A percentile compares a stretch with the other conserved stretches of the same genome.
Evolutionary conservation across 2,888 invertebrate genomes (phyloP).

Genomic region (Anarsia innoxiella): DNA sequence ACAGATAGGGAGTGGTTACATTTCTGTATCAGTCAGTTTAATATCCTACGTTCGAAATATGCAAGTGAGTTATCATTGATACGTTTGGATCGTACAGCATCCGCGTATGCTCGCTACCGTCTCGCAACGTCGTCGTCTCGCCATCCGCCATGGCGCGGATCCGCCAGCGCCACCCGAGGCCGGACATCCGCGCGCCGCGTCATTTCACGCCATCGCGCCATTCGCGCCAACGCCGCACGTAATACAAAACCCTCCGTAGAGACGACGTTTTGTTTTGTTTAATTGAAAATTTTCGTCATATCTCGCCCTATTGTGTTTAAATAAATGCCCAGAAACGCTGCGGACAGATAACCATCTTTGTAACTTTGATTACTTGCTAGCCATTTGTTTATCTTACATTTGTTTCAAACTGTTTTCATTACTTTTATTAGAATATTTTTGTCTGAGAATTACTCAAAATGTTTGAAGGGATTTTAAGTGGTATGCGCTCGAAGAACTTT

Average conservation of each 20-base stretch:
- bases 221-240: slow-evolving; percentile 29
- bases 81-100: no score
- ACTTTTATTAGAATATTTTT: no score
- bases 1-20: no score
- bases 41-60: no score
- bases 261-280: slow-evolving; percentile 56
- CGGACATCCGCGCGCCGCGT: slow-evolving; percentile 50
- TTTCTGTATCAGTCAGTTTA: slow-evolving; percentile 35
- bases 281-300: slow-evolving; percentile 67
- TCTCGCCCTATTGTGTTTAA: slow-evolving; percentile 45
- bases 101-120: no score
- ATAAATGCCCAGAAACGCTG: slow-evolving; percentile 28
- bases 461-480: no score
- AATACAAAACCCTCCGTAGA: slow-evolving; percentile 36
- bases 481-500: no score
- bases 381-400: neutral
- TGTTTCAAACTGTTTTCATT: no score
- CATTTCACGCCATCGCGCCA: slow-evolving; percentile 35
- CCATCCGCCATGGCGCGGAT: neutral
- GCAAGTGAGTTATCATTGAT: no score
- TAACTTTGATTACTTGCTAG: slow-evolving; percentile 12
- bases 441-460: no score
- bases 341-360: slow-evolving; percentile 25
- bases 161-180: slow-evolving; percentile 25
- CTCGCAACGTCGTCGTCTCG: slow-evolving; percentile 1